Conservation (phyloP, 2,797 vertebrate species). For the Pseudochromis fuscus region DNA sequence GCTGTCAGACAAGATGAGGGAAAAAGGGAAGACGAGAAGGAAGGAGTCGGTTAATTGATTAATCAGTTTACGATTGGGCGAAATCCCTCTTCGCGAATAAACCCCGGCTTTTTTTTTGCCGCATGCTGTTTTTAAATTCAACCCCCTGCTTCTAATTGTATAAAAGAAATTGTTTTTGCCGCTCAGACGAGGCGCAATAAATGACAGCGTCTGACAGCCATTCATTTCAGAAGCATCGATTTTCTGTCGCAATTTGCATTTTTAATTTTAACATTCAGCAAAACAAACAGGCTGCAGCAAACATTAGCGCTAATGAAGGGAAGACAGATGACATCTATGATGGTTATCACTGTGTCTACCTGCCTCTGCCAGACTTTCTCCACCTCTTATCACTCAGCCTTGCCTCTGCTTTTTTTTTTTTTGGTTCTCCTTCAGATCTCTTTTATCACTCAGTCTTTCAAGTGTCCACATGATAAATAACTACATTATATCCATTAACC, state of each 20-base stretch:
- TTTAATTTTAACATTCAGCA: slow-evolving; percentile 52
- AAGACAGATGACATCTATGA: slow-evolving; percentile 51
- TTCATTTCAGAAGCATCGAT: slow-evolving; percentile 50
- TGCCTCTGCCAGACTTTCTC: slow-evolving; percentile 21
- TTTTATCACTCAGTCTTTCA: slow-evolving; percentile 43
- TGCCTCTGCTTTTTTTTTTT: slow-evolving; percentile 5
- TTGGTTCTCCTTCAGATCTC: neutral
- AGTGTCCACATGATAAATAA: slow-evolving; percentile 64
- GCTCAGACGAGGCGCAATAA: slow-evolving; percentile 19
- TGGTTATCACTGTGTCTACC: slow-evolving; percentile 38
- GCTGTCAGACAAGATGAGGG: slow-evolving; percentile 33
- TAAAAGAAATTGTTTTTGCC: slow-evolving; percentile 18
- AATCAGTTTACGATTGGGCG: slow-evolving; percentile 12
- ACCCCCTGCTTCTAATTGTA: slow-evolving; percentile 2
- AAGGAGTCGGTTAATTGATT: slow-evolving; percentile 45
- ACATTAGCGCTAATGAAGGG: slow-evolving; percentile 60
- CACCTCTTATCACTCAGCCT: slow-evolving; percentile 27
- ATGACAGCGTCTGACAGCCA: slow-evolving; percentile 36
- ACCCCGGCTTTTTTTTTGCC: slow-evolving; percentile 1
- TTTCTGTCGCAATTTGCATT: slow-evolving; percentile 54
- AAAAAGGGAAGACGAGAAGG: neutral
- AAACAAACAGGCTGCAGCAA: slow-evolving; percentile 57
- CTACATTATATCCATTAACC: slow-evolving; percentile 62
- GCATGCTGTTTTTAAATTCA: slow-evolving; percentile 26
- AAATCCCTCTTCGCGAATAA: slow-evolving; percentile 14